Conservation (phyloP, 2,797 vertebrate species). For the Coccyzus lansbergi region DNA sequence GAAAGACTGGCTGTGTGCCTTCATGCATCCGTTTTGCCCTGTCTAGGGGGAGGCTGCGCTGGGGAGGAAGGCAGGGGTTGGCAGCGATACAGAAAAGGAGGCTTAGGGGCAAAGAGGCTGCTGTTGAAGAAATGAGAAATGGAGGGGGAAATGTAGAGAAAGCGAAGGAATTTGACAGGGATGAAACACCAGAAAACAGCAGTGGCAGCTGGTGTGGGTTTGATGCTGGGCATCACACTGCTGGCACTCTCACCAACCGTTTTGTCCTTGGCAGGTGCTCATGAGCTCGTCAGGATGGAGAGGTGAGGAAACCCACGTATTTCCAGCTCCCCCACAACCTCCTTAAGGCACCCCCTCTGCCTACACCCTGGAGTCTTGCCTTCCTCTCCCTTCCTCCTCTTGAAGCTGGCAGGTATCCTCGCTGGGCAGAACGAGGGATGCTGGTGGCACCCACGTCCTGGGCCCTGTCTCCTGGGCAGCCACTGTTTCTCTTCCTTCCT, state of each 20-base stretch:
- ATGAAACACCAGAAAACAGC: background rate
- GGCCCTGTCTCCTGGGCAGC: background rate
- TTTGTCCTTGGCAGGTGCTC: conserved; percentile 51
- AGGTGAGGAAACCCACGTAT: background rate
- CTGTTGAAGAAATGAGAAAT: background rate
- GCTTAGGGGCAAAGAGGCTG: background rate
- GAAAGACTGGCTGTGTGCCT: background rate
- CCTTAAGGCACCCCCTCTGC: background rate
- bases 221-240: background rate
- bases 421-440: accelerated
- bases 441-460: accelerated
- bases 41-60: background rate
- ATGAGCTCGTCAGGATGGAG: conserved; percentile 60
- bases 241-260: background rate
- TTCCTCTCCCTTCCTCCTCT: background rate
- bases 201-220: background rate
- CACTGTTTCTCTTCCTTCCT: background rate
- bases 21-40: accelerated
- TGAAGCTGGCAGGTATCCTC: accelerated
- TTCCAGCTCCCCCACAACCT: background rate
- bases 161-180: background rate
- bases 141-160: background rate
- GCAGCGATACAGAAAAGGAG: background rate
- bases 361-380: background rate
- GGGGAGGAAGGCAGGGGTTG: background rate